Evolutionary conservation across 2,888 invertebrate species (phyloP).

Genomic region (Melinopterus prodromus): DNA sequence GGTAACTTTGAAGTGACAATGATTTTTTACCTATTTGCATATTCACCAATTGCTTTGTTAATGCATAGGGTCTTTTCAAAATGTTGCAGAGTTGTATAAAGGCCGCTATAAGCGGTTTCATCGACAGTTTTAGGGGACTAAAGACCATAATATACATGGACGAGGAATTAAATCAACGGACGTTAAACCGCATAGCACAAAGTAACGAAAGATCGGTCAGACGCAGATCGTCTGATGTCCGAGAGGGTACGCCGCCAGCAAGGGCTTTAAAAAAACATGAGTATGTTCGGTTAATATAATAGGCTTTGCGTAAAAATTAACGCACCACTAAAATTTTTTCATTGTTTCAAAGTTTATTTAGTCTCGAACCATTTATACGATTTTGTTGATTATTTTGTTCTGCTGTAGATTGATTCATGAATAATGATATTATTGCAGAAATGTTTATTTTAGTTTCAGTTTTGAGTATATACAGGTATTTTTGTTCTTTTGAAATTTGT

Average conservation of each 20-base stretch:
- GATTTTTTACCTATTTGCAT: constrained; percentile 33
- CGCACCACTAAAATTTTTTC: too few species aligned
- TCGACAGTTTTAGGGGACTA: constrained; percentile 83
- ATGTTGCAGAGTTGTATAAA: constrained; percentile 69
- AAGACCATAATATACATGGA: constrained; percentile 80
- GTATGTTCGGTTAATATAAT: constrained; percentile 57
- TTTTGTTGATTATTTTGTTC: too few species aligned
- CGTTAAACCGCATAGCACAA: constrained; percentile 42
- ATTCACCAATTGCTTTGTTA: neutral
- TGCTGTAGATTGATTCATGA: too few species aligned
- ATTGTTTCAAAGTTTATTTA: too few species aligned
- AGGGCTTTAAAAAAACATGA: constrained; percentile 60
- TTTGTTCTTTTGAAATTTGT: too few species aligned
- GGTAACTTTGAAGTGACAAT: constrained; percentile 38
- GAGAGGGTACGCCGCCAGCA: constrained; percentile 53
- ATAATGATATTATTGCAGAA: too few species aligned
- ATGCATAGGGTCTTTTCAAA: neutral
- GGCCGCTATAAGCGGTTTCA: constrained; percentile 75
- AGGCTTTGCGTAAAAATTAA: too few species aligned
- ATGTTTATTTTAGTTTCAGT: too few species aligned
- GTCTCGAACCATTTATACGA: too few species aligned
- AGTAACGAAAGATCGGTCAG: constrained; percentile 48
- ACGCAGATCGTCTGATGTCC: constrained; percentile 49
- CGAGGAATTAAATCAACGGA: constrained; percentile 76
- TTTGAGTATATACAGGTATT: too few species aligned